Evolutionary conservation across 2,797 vertebrate species (phyloP), one percentile per base, ranked within the genome.

Genomic region (Myioborus miniatus): DNA sequence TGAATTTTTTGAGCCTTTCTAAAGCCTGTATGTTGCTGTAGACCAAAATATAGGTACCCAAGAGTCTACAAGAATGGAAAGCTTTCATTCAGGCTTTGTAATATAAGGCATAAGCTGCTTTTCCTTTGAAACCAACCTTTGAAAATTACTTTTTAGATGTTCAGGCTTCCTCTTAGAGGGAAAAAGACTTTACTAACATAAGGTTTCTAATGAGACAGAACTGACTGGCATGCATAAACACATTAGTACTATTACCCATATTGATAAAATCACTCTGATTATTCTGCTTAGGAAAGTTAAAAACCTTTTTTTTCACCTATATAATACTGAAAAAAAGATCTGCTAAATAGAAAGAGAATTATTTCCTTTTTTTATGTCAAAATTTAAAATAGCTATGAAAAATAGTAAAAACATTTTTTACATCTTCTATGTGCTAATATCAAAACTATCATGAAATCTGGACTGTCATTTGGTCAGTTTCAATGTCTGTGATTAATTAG

Each of bases 181-280:
- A 93, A 87, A 94, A 92, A 75, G 15, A 58, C 53, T 78, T 87
- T 47, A 69, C 32, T 75, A 74, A 68, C 36, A 39, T 32, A 65
- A 89, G 53, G 62, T n/a, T 91, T 64, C 12, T 93, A 93, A 94
- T 94, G 81, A 93, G 75, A 87, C 12, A 53, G 43, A 60, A 43
- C 55, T 83, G 78, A 85, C 63, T 83, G 47, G 32, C 72, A 78
- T 88, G 65, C 52, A 75, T 59, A 83, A 96, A 83, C 29, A 83
- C 24, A 55, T 65, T 83, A 91, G 41, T n/a, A 24, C 29, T 91
- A 37, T 77, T 62, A 77, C 11, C 13, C 19, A 23, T 62, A 55
- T n/a, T 68, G 15, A 50, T 85, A 71, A 83, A 91, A 86, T 71
- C 72, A 72, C 32, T 53, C 74, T 71, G 30, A 80, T 75, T 80